Conservation (phyloP, 92 coral and sea anemone species). For the Desmophyllum pertusum region DNA sequence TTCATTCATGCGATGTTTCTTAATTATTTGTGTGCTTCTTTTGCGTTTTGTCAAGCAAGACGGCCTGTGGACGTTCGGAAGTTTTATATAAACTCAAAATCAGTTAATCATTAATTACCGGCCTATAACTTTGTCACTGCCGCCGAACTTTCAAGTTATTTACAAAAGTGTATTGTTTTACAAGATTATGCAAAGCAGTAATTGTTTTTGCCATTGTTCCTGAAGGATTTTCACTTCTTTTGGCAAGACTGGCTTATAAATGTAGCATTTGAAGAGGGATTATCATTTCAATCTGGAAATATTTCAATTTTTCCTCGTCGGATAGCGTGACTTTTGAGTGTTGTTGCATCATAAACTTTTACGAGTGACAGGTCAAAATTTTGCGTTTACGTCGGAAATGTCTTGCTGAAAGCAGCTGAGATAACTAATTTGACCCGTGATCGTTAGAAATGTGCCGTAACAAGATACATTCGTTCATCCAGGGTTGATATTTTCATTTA, state of each 20-base stretch:
- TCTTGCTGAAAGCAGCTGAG: neutral
- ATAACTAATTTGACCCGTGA: neutral
- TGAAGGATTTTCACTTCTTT: neutral
- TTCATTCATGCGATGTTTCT: neutral
- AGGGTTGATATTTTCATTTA: neutral
- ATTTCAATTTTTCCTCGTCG: neutral
- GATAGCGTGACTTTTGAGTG: neutral
- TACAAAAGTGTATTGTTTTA: constrained; percentile 27
- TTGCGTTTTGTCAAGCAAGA: neutral
- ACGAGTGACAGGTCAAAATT: neutral
- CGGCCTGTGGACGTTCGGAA: neutral
- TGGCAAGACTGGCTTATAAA: neutral
- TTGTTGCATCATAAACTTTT: no score
- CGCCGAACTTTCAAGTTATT: constrained; percentile 1
- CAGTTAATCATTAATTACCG: constrained; percentile 19
- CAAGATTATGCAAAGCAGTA: neutral
- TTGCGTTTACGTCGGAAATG: neutral
- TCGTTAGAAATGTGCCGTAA: neutral
- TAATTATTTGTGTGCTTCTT: neutral
- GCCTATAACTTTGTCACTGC: neutral
- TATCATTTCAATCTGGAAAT: neutral
- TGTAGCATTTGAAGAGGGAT: constrained; percentile 8
- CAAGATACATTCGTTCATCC: neutral
- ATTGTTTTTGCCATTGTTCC: constrained; percentile 18
- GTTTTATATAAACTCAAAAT: neutral